Base-by-base conservation (phyloP, 2,888 invertebrate genomes). In the Euzophera pinguis region DNA sequence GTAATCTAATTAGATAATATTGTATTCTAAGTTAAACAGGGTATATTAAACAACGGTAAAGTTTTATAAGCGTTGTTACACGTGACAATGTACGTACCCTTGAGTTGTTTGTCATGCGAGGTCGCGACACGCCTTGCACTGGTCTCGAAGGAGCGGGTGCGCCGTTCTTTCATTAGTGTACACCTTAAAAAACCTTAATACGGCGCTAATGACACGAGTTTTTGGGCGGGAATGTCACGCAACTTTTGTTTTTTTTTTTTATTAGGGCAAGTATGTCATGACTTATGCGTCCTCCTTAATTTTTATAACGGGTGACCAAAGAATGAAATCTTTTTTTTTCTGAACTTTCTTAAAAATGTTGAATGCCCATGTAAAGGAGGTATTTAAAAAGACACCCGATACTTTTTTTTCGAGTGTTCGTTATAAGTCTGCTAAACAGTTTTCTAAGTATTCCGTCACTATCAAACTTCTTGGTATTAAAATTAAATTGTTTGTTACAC, bases 91-190 rank as follows among this genome's bases (percentile, higher is more conserved):
- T 55, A 50, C 34, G 39, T 60, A 58, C 58, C 56, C 58, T 60
- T 58, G 57, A 55, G 60, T 57, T 64, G 64, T 67, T 68, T 66
- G 67, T 74, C 71, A 75, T 76, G 79, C 81, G 73, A 76, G 73
- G 78, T 64, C 75, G 58, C 54, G 73, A 62, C 79, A 64, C 79
- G 69, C 82, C 81, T 82, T 73, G 63, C 60, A 56, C 55, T 53
- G 75, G 86, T 87, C 89, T 88, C 89, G 81, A 86, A 88, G 89
- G 89, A 89, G 86, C 78, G 84, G 87, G 84, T 67, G 81, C 74
- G 83, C 59, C 73, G 62, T 78, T 81, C 84, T 84, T 87, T 86
- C 86, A 87, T 88, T 87, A 87, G 76, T 74, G 72, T 75, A 69
- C 73, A 72, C 82, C 83, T 85, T 85, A 80, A 82, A 83, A 84